Evolutionary conservation across 2,888 invertebrate species (phyloP).

Genomic region (Gymnoscelis rufifasciata): DNA sequence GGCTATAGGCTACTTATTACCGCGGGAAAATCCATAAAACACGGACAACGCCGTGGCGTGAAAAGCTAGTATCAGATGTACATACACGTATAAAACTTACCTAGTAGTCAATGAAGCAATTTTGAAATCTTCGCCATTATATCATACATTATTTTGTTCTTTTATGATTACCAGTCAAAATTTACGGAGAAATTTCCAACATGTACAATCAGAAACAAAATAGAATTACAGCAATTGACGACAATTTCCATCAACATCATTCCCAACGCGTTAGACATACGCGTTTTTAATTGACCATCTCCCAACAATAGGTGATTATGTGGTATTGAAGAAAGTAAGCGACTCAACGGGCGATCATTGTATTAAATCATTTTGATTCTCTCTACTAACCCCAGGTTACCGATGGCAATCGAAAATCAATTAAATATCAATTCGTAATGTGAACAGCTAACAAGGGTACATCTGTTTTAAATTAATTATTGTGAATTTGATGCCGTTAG

Average conservation of each 20-base stretch:
- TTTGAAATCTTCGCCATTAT: no score
- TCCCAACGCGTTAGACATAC: constrained; percentile 26
- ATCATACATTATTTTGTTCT: neutral
- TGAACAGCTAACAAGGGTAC: constrained; percentile 65
- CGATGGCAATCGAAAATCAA: constrained; percentile 61
- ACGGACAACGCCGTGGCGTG: no score
- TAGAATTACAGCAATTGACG: constrained; percentile 26
- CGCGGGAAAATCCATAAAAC: no score
- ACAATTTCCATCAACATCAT: constrained; percentile 23
- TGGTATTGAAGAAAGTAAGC: constrained; percentile 63
- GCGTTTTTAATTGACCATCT: constrained; percentile 57
- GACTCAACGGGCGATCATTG: constrained; percentile 68
- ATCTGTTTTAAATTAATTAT: constrained; percentile 76
- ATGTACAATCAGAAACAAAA: neutral
- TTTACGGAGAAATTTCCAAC: neutral
- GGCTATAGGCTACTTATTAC: no score
- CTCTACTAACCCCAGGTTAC: constrained; percentile 43
- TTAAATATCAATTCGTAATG: constrained; percentile 54
- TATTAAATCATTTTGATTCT: constrained; percentile 52
- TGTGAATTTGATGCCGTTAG: constrained; percentile 43
- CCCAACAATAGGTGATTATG: constrained; percentile 75
- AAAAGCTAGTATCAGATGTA: no score
- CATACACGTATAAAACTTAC: no score
- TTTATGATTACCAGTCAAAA: neutral
- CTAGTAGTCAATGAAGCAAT: no score